A percentile compares a stretch with the other conserved stretches of the same genome.
These are phyloP conservation scores for Amyelois transitella DNA, from an alignment of 1,140 invertebrate genomes.

Conservation along the genomic window DNA sequence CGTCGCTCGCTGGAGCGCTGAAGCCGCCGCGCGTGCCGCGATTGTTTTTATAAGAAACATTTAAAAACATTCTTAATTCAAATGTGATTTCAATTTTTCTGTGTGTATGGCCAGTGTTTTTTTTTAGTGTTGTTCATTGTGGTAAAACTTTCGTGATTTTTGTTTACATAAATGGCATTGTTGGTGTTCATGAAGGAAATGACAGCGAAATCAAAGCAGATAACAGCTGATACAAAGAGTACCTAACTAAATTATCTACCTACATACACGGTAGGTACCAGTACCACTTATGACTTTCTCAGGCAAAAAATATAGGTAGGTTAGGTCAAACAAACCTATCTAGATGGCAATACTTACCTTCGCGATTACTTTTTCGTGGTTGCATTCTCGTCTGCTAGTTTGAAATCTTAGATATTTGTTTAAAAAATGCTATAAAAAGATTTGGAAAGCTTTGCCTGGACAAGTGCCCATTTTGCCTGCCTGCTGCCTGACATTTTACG, in stretches of 20 bases:
- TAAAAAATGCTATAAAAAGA: no score
- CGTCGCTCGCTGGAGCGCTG: constrained; percentile 30
- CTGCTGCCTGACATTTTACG: no score
- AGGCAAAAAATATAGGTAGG: no score
- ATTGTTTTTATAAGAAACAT: constrained; percentile 16
- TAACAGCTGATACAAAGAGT: constrained; percentile 25
- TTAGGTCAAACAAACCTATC: no score
- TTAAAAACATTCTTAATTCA: constrained; percentile 14
- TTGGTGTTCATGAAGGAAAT: constrained; percentile 34
- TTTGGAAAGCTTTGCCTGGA: no score
- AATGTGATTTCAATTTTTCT: constrained; percentile 11
- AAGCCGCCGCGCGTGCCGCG: constrained; percentile 29
- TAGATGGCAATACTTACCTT: no score
- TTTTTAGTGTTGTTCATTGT: constrained; percentile 15
- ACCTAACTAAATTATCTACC: not conserved
- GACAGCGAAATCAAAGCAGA: constrained; percentile 27
- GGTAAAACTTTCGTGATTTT: constrained; percentile 21
- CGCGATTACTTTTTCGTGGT: no score
- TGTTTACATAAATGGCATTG: constrained; percentile 19
- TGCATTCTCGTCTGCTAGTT: no score
- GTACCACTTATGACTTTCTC: no score
- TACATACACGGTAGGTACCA: no score
- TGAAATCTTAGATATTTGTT: no score
- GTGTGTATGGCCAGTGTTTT: constrained; percentile 19
- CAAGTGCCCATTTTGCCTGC: no score